Conservation (phyloP, 2,113 vertebrate genomes). For the Forbesichthys agassizii region DNA sequence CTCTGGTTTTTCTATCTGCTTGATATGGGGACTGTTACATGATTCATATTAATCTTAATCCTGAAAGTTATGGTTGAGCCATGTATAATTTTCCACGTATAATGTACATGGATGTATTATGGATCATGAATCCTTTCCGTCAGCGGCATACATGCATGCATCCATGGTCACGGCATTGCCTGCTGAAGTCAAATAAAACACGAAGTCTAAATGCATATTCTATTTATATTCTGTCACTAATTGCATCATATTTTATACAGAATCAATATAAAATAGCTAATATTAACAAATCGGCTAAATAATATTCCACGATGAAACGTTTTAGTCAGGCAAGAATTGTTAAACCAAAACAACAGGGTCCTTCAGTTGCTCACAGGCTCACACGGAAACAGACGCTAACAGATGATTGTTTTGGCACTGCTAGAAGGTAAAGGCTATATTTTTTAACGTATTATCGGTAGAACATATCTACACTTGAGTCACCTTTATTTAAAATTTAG, state of each 20-base stretch:
- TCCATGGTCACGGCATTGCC: no score
- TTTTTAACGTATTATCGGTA: background rate
- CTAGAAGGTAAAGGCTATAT: slow-evolving; percentile 61
- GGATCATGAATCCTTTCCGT: no score
- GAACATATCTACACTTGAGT: fast-evolving
- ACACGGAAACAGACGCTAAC: slow-evolving; percentile 56
- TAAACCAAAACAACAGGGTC: slow-evolving; percentile 37
- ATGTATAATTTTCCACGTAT: no score
- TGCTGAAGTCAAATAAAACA: no score
- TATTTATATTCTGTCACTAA: background rate
- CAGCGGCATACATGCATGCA: no score
- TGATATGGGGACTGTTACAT: no score
- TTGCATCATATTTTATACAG: background rate
- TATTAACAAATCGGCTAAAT: background rate
- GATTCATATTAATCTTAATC: no score
- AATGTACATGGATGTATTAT: no score
- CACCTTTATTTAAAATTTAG: fast-evolving
- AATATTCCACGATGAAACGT: background rate
- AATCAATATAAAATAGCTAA: background rate
- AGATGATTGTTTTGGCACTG: slow-evolving; percentile 72
- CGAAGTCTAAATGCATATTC: no score
- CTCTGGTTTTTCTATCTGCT: no score
- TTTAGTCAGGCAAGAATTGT: slow-evolving; percentile 49
- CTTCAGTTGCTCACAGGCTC: slow-evolving; percentile 24
- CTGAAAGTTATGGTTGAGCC: no score